Base-by-base conservation (phyloP, 2,113 vertebrate species). In the Serilophus lunatus region DNA sequence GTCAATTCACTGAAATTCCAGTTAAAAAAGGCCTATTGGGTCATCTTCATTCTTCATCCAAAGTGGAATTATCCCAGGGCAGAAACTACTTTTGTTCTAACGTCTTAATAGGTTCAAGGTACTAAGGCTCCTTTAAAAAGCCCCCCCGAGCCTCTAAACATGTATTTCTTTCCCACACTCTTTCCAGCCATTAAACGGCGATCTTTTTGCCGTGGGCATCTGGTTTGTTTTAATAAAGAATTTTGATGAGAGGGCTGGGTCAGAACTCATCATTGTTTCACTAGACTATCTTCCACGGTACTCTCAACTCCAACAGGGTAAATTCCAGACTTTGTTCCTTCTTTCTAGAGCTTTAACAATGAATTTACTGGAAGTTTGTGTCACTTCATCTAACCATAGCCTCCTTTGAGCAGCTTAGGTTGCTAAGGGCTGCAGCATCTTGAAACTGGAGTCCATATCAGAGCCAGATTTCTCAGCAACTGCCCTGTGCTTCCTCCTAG, bases 161-260 rank as follows among this genome's bases (percentile, higher is more conserved):
- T 24, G 19, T 68, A 79, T 91, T 95, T 96, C 65, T 95, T 92
- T 85, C 63, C 84, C 74, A 88, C 66, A 82, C 74, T 35, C 70
- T 79, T 89, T 76, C n/a, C 74, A 90, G 61, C 90, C 61, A 87
- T 88, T 82, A 82, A 77, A 28, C 31, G 71, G 13, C 50, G 77
- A 82, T 59, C 44, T 69, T 79, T 95, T 70, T 90, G 70, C 66
- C 40, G 89, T 79, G 78, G 42, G 70, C 50, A 87, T 80, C 70
- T 79, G 66, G 82, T 95, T 92, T 87, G 12, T 61, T 91, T 92
- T 69, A 94, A 60, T 45, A 72, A 87, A 82, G 57, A 54, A 4
- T 71, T 92, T 89, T 85, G 66, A 72, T 9, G 10, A 76, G 83
- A 82, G 64, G n/a, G 23, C 65, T 79, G 75, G 19, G 53, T 87